Base-by-base conservation (phyloP, 2,888 invertebrate species). In the Catocala fraxini region DNA sequence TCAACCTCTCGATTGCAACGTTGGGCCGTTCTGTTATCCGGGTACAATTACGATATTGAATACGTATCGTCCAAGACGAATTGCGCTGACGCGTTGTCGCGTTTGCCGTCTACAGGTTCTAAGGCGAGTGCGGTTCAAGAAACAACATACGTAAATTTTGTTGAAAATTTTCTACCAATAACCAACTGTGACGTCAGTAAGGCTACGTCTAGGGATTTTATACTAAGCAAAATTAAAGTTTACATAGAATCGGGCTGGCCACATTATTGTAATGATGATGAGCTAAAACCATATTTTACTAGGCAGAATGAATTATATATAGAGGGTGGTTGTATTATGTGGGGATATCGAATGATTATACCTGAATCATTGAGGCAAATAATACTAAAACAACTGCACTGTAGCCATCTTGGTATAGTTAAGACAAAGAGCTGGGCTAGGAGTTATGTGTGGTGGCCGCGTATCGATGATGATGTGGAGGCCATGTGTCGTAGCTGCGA, bases 221-320 rank as follows among this genome's bases (percentile, higher is more conserved):
- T 46, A 46, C 46, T 46, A 13, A 13, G 13, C 9, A 46, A 46
- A 46, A 46, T 46, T 46, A 46, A 46, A 46, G 13, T 46, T 46
- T 46, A 46, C 13, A 46, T 46, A 46, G 46, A 46, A 46, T 46
- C 46, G 5, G 46, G 46, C 7, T 46, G 46, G 46, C 46, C 46
- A 13, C 5, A 46, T 13, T 46, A 13, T 46, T 46, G 46, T 46
- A 46, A 13, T 9, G 13, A 13, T 4, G 46, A 46, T 12, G 13
- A 46, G 5, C 6, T 46, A 13, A 46, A 46, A 46, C 13, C 46
- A 46, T 46, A 7, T 39, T 46, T 46, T 46, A 9, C 7, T 46
- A 12, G 13, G 46, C 46, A 13, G 7, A 46, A 13, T 12, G 46
- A 46, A 46, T 46, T 46, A 46, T 46, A 46, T 46, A 46, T 46